Base-by-base conservation (phyloP, 2,888 invertebrate species). In the Caenorhabditis becei region DNA sequence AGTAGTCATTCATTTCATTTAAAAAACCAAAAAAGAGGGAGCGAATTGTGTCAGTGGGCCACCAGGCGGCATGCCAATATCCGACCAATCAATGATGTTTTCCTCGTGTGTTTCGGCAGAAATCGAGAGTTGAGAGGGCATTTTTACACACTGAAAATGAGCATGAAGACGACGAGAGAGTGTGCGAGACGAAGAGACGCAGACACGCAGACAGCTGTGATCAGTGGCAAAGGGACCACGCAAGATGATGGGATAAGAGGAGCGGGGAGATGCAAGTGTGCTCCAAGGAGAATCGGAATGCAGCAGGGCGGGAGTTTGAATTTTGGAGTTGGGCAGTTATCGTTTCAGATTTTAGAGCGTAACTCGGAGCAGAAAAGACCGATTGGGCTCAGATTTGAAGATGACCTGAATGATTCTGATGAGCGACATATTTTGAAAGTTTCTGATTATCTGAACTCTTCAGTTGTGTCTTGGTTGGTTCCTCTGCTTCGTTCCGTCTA, bases 111-210 rank as follows among this genome's bases (percentile, higher is more conserved):
- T 41, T 24, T 69, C 20, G 61, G 61, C 53, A 18, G 54, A 54
- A 44, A 35, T 8, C 35, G 23, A 18, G 51, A 61, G 74, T 74
- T 74, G 58, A 74, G 74, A 74, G 74, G 74, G 51, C 66, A 74
- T 74, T 74, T 74, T 74, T 74, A 74, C 74, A 74, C 65, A 49
- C 56, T 28, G 37, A 16, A 28, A 49, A 32, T 41, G 59, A 49
- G 63, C 69, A 70, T 70, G 61, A 61, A 70, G n/a, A 26, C n/a
- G 18, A 1, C 18, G 26, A 53, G 18, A 53, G n/a, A 61, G 70
- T 67, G 23, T 35, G 24, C 23, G 26, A 49, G 32, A 53, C 16
- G 53, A 26, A 26, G 70, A 70, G 61, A 61, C 53, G 53, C n/a
- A 61, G 61, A 61, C 32, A 26, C 23, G 28, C 28, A 8, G 41